Evolutionary conservation across 2,888 invertebrate genomes (phyloP), one percentile per base, ranked within the genome.

Genomic region (Polyommatus iphigenia): DNA sequence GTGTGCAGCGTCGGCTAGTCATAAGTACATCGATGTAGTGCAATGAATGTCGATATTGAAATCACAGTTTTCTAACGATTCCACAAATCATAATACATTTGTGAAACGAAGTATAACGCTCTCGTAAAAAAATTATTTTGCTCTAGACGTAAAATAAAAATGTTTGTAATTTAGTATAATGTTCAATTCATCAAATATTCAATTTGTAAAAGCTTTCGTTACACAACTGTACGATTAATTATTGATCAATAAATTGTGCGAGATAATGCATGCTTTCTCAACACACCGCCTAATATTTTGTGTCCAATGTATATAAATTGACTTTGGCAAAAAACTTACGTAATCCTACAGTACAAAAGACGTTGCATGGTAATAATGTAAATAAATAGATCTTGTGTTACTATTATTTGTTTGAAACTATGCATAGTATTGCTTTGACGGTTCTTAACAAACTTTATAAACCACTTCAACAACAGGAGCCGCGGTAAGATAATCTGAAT

Each of bases 391-490:
- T 82, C 81, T 83, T 82, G 81, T 82, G 83, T 85, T 83, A 81
- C 80, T 81, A 77, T 80, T n/a, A n/a, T 83, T 82, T 79, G 83
- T 84, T 83, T 82, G 81, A 83, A 85, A 84, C 83, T 87, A 83
- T 88, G 88, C 86, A 87, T 87, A 83, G 84, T 85, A 82, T 86
- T 81, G 89, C 88, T 90, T 89, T 78, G 80, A 84, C 77, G 75
- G 71, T 85, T 85, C 84, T 83, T 78, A 79, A 79, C 80, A 59
- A 79, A 80, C 76, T 78, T 76, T 79, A 78, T 78, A 79, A 62
- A 41, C 59, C 41, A 59, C 62, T 36, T 71, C 81, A 77, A 81
- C 79, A 77, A 78, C 76, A 78, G 80, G 78, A 80, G 41, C 78
- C 24, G 75, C 76, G 83, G 84, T 84, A 83, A 83, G 80, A 82